Percentiles rank a stretch among this genome's conserved stretches.
phyloP scores from a whole-genome alignment of 1,140 invertebrate species.

The Branchinecta lindahli region DNA sequence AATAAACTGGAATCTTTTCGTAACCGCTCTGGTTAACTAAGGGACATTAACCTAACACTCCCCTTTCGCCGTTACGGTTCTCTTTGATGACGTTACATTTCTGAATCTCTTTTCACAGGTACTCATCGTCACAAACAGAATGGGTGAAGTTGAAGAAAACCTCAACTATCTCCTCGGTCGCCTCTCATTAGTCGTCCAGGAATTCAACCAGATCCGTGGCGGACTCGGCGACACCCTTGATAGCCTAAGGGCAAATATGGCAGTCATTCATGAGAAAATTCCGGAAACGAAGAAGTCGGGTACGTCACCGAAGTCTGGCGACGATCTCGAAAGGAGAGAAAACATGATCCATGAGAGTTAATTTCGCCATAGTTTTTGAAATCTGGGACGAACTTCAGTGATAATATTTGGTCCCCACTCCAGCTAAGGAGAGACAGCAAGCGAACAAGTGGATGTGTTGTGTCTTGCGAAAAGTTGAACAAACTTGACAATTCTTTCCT shows the following conservation, averaged over 20 bases:
- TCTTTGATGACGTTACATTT: no score
- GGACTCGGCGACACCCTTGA: slow-evolving; percentile 24
- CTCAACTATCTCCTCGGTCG: slow-evolving; percentile 66
- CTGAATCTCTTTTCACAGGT: neutral
- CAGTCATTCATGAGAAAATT: slow-evolving; percentile 12
- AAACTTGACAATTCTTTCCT: no score
- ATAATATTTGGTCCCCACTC: no score
- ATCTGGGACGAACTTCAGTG: no score
- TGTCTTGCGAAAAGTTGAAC: no score
- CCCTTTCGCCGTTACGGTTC: no score
- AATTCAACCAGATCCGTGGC: slow-evolving; percentile 55
- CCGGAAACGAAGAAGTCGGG: neutral
- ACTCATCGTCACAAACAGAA: slow-evolving; percentile 48
- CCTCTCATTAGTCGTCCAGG: slow-evolving; percentile 60
- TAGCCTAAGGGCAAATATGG: slow-evolving; percentile 17
- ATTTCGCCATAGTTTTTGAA: no score
- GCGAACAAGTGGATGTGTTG: no score
- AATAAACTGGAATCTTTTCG: no score
- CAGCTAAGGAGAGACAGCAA: no score
- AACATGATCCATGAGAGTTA: neutral
- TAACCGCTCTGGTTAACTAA: no score
- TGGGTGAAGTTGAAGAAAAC: slow-evolving; percentile 64
- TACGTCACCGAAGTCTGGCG: neutral
- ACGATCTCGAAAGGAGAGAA: neutral
- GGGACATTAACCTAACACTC: no score